Conservation (phyloP, 2,113 vertebrate genomes). For the Strigops habroptila region DNA sequence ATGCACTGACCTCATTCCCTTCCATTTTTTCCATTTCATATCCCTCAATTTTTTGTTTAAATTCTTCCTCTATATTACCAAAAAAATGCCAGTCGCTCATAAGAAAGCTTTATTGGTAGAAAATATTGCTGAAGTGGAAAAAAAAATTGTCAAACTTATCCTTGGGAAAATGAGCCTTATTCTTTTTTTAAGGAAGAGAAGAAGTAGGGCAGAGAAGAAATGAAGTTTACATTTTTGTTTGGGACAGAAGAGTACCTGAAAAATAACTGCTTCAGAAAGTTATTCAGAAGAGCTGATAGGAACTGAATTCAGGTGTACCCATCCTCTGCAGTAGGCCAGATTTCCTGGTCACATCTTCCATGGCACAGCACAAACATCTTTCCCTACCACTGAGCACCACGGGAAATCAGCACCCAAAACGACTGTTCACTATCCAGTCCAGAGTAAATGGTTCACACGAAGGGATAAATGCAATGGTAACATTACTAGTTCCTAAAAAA, state of each 20-base stretch:
- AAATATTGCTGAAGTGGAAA: not conserved
- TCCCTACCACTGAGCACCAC: not conserved
- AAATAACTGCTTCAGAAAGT: not conserved
- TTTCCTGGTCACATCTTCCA: not conserved
- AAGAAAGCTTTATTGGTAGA: not conserved
- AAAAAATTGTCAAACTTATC: not conserved
- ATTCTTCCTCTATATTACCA: not conserved
- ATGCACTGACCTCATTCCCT: not conserved
- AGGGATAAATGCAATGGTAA: not conserved
- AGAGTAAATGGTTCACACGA: not conserved
- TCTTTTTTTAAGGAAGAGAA: not conserved
- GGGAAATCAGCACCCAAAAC: not conserved
- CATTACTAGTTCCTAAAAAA: not conserved
- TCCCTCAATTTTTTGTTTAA: not conserved
- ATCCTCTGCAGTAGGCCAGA: not conserved
- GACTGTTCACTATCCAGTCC: not conserved
- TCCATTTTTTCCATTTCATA: not conserved
- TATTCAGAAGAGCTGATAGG: not conserved
- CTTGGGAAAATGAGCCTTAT: not conserved
- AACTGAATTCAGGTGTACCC: not conserved
- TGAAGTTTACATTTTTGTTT: not conserved
- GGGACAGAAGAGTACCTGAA: not conserved
- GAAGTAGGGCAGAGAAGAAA: not conserved
- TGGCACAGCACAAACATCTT: not conserved
- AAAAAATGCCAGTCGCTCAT: not conserved